A percentile compares a stretch with the other conserved stretches of the same genome.
Conservation (phyloP, 2,113 vertebrate species). For the Cyprinus carpio region DNA sequence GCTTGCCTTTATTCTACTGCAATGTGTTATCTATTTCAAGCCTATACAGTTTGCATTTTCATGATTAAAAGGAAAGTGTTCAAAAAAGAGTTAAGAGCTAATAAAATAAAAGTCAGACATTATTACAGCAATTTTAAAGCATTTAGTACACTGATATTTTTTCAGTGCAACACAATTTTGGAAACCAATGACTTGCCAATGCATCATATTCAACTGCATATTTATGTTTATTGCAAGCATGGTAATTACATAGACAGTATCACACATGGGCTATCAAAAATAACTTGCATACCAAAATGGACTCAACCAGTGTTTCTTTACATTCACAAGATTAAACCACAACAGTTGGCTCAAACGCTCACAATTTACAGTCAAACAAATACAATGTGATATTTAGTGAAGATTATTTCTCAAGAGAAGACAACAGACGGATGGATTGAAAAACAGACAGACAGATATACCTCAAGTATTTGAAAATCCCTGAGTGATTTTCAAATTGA, state of each 20-base stretch:
- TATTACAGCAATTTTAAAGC: neutral
- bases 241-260: neutral
- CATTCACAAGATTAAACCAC: neutral
- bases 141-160: neutral
- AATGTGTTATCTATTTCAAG: no score
- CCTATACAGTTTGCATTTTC: no score
- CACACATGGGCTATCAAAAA: neutral
- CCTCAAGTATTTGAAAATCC: neutral
- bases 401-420: no score
- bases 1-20: no score
- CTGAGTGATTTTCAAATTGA: neutral
- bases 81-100: no score
- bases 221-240: no score
- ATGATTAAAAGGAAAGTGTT: no score
- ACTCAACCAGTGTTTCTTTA: neutral
- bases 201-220: neutral
- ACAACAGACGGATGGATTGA: neutral
- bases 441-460: neutral
- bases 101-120: no score
- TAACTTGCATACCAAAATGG: neutral
- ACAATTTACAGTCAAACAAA: no score
- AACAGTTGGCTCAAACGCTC: neutral
- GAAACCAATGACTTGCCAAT: neutral
- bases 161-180: neutral
- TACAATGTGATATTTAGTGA: no score